Evolutionary conservation across 2,888 invertebrate species (phyloP), one percentile per base, ranked within the genome.

Genomic region (Mesorhabditis sp.): DNA sequence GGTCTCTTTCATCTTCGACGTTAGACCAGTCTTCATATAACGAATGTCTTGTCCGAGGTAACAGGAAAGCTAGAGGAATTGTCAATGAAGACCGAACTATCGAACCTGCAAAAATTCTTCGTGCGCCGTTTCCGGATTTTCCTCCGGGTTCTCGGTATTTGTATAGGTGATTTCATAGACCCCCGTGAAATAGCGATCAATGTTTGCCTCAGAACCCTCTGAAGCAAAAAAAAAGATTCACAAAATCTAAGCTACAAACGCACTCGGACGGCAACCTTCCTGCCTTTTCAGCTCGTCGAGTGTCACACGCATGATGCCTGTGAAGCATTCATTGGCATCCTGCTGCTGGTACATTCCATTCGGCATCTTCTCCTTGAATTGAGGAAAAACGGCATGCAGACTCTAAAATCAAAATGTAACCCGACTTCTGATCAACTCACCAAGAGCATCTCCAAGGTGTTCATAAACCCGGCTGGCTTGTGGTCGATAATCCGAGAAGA

Each of bases 271-370:
- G 43, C n/a, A 28, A 28, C 28, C 28, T 28, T 28, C 28, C 28
- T 28, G 5, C 10, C 15, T 43, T 7, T 65, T 10, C 43, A 70
- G 10, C 6, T 62, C 72, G 28, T 65, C 68, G 42, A 72, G 44
- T 4, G 58, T 41, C 45, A 70, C 41, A 5, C 72, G 72, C 66
- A 74, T 66, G 72, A 98, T 88, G 88, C 97, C 95, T 3, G 92
- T 92, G 95, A 96, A 98, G 87, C 95, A 97, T 87, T 98, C 98
- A 86, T 94, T 96, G 3, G 97, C 97, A 89, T 98, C 97, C 87
- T 97, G 97, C 77, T 93, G 69, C 42, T 89, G 86, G 88, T 92
- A 91, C 76, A 95, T 85, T 88, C 92, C 92, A 85, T 90, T 90
- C 87, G 93, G 88, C 4, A 92, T 92, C 28, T 43, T 61, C 28